phyloP scores from a whole-genome alignment of 2,797 vertebrate genomes.

The Rachycentron canadum region DNA sequence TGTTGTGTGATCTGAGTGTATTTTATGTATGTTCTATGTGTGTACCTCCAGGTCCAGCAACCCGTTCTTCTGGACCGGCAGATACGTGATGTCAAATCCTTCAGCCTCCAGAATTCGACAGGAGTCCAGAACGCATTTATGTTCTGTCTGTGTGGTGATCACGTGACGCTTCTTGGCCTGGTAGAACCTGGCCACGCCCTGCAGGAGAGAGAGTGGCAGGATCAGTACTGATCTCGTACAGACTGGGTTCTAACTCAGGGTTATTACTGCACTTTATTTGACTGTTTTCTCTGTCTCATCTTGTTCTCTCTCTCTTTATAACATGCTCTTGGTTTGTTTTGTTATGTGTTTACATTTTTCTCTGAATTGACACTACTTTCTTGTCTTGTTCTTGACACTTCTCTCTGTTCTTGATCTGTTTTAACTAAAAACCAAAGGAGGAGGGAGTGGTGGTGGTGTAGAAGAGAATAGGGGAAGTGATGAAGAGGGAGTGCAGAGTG shows the following conservation, averaged over 20 bases:
- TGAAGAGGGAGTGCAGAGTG: neutral
- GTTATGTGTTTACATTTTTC: too few species aligned
- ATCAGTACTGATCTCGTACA: neutral
- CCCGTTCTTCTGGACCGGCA: conserved; percentile 92
- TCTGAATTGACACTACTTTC: neutral
- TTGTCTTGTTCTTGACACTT: neutral
- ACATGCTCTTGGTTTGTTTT: too few species aligned
- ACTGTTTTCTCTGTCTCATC: neutral
- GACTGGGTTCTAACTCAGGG: neutral
- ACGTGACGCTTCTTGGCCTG: conserved; percentile 93
- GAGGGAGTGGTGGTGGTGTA: neutral
- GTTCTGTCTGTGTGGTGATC: conserved; percentile 96
- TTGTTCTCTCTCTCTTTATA: too few species aligned
- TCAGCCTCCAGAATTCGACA: conserved; percentile 94
- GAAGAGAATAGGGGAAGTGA: neutral
- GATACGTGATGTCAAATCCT: conserved; percentile 93
- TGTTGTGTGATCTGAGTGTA: neutral
- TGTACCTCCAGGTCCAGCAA: conserved; percentile 92
- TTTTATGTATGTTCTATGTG: neutral
- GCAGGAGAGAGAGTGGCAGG: conserved; percentile 1
- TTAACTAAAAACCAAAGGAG: neutral
- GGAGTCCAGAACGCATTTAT: conserved; percentile 98
- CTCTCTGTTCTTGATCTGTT: neutral
- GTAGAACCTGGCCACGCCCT: conserved; percentile 97
- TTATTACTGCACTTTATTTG: too few species aligned